These are phyloP conservation scores for Pocillopora meandrina DNA, from an alignment of 92 coral and sea anemone species.

Conservation along the genomic window DNA sequence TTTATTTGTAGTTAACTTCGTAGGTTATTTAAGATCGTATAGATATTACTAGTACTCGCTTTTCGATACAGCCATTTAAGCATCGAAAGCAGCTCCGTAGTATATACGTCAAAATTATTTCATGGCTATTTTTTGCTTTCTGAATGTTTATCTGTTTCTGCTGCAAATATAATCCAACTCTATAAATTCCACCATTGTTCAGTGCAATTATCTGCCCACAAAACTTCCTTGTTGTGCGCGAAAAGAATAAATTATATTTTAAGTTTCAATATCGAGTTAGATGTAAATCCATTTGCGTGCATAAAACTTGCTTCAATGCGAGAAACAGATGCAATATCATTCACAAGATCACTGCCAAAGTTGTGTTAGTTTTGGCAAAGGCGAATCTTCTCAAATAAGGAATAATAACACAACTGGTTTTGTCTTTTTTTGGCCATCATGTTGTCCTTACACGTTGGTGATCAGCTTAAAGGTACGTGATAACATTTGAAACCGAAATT, in stretches of 20 bases:
- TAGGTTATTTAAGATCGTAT: too few species aligned
- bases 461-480: slow-evolving; percentile 21
- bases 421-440: slow-evolving; percentile 2
- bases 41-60: too few species aligned
- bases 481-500: background rate
- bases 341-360: background rate
- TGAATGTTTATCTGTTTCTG: background rate
- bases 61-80: too few species aligned
- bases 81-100: too few species aligned
- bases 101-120: background rate
- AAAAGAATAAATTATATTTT: slow-evolving; percentile 11
- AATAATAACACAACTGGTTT: background rate
- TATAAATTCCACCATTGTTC: slow-evolving; percentile 11
- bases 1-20: too few species aligned
- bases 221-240: background rate
- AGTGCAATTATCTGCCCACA: background rate
- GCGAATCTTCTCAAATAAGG: slow-evolving; percentile 13
- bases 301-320: slow-evolving; percentile 4
- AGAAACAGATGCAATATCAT: slow-evolving; percentile 21
- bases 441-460: slow-evolving; percentile 7
- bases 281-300: slow-evolving; percentile 35
- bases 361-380: slow-evolving; percentile 24
- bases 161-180: background rate
- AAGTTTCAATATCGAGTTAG: slow-evolving; percentile 20
- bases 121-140: background rate